These are phyloP conservation scores for Anoura caudifer DNA, from an alignment of 2,113 vertebrate species.

Conservation along the genomic window DNA sequence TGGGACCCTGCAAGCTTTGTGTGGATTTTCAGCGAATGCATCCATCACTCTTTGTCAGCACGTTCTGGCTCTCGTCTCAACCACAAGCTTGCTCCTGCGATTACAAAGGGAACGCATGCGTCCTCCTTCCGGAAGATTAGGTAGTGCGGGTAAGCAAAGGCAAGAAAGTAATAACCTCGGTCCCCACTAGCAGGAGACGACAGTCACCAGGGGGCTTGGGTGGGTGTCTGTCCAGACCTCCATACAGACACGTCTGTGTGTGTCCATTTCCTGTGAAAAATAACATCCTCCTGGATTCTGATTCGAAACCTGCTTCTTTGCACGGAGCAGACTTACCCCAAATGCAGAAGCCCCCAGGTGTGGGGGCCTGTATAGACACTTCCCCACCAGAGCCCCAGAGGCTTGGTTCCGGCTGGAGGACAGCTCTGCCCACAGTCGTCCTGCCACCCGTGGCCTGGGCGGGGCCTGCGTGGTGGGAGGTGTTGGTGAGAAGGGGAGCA, in stretches of 20 bases:
- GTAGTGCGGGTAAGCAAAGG: not conserved
- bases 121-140: not conserved
- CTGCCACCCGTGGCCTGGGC: not conserved
- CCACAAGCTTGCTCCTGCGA: not conserved
- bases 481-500: not conserved
- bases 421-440: not conserved
- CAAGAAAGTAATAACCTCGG: rapidly evolving
- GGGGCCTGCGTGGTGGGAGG: rapidly evolving
- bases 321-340: not conserved
- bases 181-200: not conserved
- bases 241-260: rapidly evolving
- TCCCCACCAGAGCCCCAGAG: not conserved
- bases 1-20: not conserved
- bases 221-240: rapidly evolving
- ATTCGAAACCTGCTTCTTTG: not conserved
- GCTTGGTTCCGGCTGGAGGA: not conserved
- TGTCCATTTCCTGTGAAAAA: not conserved
- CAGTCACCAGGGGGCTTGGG: rapidly evolving
- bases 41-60: not conserved
- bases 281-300: rapidly evolving
- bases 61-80: rapidly evolving
- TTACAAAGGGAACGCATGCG: not conserved
- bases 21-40: rapidly evolving
- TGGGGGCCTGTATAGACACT: not conserved
- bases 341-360: not conserved